Evolutionary conservation across 2,797 vertebrate genomes (phyloP), one percentile per base, ranked within the genome.

Genomic region (Pseudochirops cupreus): DNA sequence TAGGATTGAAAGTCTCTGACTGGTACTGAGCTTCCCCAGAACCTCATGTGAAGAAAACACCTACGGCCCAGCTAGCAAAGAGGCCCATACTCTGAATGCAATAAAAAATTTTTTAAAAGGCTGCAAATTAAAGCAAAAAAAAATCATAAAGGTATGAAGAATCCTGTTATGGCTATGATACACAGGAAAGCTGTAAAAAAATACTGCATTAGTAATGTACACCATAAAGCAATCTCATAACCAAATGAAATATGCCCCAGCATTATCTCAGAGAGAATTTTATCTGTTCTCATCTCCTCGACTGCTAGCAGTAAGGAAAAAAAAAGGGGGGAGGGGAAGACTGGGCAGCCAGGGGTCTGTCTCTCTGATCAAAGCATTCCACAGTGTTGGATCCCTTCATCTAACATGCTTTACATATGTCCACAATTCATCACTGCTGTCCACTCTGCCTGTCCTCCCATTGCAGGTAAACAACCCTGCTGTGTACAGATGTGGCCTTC

Each of bases 141-240:
- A 97, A 54, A 54, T 96, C 97, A 95, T 13, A 94, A 98, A 98
- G 97, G 97, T 96, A 97, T 54, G 96, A 87, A 87, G 74, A 98
- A 98, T 97, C 98, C 92, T 3, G 87, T 98, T 98, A 95, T 1
- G 56, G 95, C 52, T 96, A 96, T 96, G 96, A 94, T 59, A 97
- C 98, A 96, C 97, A 97, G 97, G 98, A 98, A 98, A 99, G 98
- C 98, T 89, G 97, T 98, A 98, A 98, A 98, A 98, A 98, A 98
- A 98, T 96, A 97, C 97, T 56, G 97, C 98, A 95, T 98, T 98
- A 98, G 98, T 97, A 98, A 98, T 96, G 97, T 96, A 98, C 97
- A 96, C 98, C 97, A 98, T 99, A 98, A 99, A 99, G 94, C 98
- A 96, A 98, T 98, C 98, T 98, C 98, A 98, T 98, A 98, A 98